phyloP scores from a whole-genome alignment of 2,113 vertebrate species.

The Poeciliopsis retropinna region DNA sequence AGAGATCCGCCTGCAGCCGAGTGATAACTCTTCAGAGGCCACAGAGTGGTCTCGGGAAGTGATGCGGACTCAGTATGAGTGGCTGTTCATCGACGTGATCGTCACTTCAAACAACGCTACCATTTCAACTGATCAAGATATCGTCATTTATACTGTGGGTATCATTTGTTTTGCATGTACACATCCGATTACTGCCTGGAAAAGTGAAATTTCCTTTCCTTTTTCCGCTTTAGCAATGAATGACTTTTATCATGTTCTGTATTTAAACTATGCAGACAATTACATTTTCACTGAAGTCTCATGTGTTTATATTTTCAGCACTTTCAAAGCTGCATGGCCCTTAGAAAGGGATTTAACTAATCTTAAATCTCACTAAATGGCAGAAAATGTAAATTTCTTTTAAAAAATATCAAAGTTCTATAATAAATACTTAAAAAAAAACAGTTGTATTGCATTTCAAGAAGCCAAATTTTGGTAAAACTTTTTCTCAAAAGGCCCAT shows the following conservation, averaged over 20 bases:
- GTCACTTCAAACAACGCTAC: conserved; percentile 23
- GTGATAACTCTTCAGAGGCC: conserved; percentile 52
- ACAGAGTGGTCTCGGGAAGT: conserved; percentile 19
- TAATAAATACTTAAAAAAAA: background rate
- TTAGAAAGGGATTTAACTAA: background rate
- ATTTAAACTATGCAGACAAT: background rate
- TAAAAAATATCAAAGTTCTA: background rate
- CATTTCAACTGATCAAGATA: background rate
- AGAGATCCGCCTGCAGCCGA: conserved; percentile 43
- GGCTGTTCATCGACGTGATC: conserved; percentile 57
- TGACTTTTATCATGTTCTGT: background rate
- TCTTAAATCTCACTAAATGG: no score
- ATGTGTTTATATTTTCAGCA: no score
- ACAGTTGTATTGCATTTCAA: background rate
- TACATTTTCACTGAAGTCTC: background rate
- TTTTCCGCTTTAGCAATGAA: background rate
- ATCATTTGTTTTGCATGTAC: background rate
- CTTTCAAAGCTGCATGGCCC: no score
- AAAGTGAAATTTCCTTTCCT: background rate
- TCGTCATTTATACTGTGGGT: conserved; percentile 56
- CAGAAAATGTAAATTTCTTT: no score
- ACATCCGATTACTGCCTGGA: background rate
- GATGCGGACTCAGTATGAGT: conserved; percentile 65
- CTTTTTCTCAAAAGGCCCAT: background rate
- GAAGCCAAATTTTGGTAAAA: background rate